These are phyloP conservation scores for Caenorhabditis uteleia DNA, from an alignment of 2,888 invertebrate species.

Conservation along the genomic window DNA sequence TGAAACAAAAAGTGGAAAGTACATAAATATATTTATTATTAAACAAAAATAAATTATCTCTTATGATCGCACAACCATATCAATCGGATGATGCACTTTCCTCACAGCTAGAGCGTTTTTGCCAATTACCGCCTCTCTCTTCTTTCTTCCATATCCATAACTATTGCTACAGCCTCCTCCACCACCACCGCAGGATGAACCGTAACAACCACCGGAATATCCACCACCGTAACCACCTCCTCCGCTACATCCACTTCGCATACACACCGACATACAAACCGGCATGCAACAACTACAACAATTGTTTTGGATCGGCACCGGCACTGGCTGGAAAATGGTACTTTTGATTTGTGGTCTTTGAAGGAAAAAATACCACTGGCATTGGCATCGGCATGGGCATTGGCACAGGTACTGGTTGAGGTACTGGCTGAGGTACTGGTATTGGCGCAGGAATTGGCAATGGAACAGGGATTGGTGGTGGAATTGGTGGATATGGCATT, in stretches of 20 bases:
- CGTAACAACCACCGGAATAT: slow-evolving; percentile 6
- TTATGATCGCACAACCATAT: slow-evolving; percentile 29
- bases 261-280: slow-evolving; percentile 57
- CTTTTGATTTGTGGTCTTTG: background rate
- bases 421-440: slow-evolving; percentile 41
- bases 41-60: background rate
- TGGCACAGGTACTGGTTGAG: slow-evolving; percentile 24
- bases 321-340: slow-evolving; percentile 31
- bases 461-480: slow-evolving; percentile 31
- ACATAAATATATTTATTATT: background rate
- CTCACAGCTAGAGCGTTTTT: slow-evolving; percentile 34
- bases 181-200: slow-evolving; percentile 17
- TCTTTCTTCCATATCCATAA: slow-evolving; percentile 48
- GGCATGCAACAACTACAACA: slow-evolving; percentile 60
- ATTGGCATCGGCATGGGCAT: slow-evolving; percentile 39
- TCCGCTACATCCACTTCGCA: slow-evolving; percentile 43
- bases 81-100: slow-evolving; percentile 22
- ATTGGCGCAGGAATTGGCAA: slow-evolving; percentile 39
- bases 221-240: slow-evolving; percentile 34
- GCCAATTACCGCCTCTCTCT: slow-evolving; percentile 41
- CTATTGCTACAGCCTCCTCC: no score
- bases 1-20: no score
- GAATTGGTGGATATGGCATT: slow-evolving; percentile 32
- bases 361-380: slow-evolving; percentile 9
- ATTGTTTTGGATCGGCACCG: slow-evolving; percentile 29